phyloP scores from a whole-genome alignment of 2,113 vertebrate species.

The Miniopterus natalensis region DNA sequence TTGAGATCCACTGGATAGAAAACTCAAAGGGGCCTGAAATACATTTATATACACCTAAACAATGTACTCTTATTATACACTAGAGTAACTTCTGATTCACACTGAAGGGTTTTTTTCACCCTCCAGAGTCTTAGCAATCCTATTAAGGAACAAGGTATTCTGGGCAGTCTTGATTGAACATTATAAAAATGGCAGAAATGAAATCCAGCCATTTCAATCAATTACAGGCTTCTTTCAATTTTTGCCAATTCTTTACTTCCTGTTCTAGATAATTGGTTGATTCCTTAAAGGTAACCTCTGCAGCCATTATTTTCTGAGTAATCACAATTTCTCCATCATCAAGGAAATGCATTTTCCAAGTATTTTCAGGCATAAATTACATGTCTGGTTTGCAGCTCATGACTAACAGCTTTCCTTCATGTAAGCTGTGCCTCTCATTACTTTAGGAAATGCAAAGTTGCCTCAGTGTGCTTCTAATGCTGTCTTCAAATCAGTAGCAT shows the following conservation, averaged over 20 bases:
- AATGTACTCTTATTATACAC: not conserved
- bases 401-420: conserved; percentile 77
- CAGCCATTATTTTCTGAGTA: conserved; percentile 79
- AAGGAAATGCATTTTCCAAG: conserved; percentile 82
- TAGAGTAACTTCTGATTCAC: conserved; percentile 45
- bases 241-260: conserved; percentile 76
- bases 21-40: conserved; percentile 31
- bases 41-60: not conserved
- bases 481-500: conserved; percentile 71
- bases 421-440: conserved; percentile 75
- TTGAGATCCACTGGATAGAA: conserved; percentile 23
- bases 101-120: conserved; percentile 48
- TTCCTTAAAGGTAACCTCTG: conserved; percentile 78
- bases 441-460: conserved; percentile 80
- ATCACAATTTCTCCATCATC: conserved; percentile 78
- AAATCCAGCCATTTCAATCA: conserved; percentile 78
- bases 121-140: conserved; percentile 52
- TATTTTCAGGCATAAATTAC: conserved; percentile 83
- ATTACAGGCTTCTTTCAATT: conserved; percentile 78
- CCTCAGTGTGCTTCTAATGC: conserved; percentile 75
- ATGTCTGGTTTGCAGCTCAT: conserved; percentile 82
- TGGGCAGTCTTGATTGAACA: conserved; percentile 36
- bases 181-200: conserved; percentile 72
- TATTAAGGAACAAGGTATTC: conserved; percentile 26
- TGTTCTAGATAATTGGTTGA: conserved; percentile 76